A percentile compares a stretch with the other conserved stretches of the same genome.
Evolutionary conservation across 2,888 invertebrate genomes (phyloP).

Genomic region (Brachynemurus nebulosus): DNA sequence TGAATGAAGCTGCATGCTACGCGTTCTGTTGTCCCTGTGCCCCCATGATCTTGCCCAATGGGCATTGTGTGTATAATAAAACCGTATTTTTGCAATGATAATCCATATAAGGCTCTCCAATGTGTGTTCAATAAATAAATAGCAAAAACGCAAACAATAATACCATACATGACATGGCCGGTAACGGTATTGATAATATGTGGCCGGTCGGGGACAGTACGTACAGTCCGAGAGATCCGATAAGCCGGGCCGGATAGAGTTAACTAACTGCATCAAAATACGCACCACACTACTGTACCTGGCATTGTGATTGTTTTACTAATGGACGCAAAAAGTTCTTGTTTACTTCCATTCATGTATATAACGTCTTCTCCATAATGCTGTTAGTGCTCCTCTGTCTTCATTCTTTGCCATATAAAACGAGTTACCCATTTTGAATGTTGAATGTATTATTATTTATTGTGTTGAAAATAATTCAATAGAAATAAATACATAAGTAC

Average conservation of each 20-base stretch:
- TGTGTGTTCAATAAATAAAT: too few species aligned
- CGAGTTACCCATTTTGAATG: too few species aligned
- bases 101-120: neutral
- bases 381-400: too few species aligned
- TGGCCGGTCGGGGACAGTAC: neutral
- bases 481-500: too few species aligned
- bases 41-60: too few species aligned
- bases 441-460: too few species aligned
- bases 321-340: neutral
- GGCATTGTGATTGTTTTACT: conserved; percentile 3
- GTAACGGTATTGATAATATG: neutral
- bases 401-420: too few species aligned
- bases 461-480: too few species aligned
- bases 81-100: neutral
- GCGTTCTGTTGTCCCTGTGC: too few species aligned
- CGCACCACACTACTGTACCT: neutral
- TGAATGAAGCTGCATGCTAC: conserved; percentile 1
- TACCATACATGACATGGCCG: too few species aligned
- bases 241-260: neutral
- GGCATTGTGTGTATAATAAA: neutral
- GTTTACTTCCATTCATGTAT: conserved; percentile 4
- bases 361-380: neutral
- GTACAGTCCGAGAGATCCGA: too few species aligned
- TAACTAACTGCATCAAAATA: neutral
- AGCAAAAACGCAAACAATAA: too few species aligned